Evolutionary conservation across 2,113 vertebrate genomes (phyloP).

Genomic region (Leucosticte australis): DNA sequence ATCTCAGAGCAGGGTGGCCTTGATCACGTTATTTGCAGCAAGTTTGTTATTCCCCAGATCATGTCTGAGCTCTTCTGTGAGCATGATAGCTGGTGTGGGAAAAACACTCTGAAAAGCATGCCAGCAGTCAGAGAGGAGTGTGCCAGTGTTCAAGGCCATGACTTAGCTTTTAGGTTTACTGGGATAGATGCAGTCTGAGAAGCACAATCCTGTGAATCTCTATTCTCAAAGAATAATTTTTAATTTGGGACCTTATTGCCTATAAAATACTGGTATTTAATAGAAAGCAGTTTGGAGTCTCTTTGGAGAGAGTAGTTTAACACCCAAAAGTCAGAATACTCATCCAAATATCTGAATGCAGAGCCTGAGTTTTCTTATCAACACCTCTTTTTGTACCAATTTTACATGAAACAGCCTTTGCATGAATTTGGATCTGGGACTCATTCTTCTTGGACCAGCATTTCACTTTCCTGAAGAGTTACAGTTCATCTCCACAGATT

Average conservation of each 20-base stretch:
- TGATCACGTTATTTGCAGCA: background rate
- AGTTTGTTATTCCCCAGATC: background rate
- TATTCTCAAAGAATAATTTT: background rate
- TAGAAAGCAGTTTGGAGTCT: background rate
- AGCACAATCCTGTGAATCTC: background rate
- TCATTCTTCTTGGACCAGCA: background rate
- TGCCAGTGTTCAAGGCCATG: background rate
- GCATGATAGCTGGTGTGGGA: rapidly evolving
- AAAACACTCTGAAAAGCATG: rapidly evolving
- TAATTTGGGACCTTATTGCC: background rate
- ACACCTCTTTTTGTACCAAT: background rate
- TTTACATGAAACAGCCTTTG: background rate
- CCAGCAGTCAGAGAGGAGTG: background rate
- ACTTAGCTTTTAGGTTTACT: background rate
- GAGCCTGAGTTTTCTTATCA: background rate
- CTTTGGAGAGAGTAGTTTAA: background rate
- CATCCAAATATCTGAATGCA: background rate
- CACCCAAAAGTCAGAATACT: background rate
- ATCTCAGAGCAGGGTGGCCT: background rate
- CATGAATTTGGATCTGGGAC: background rate
- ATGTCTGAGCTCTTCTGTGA: background rate
- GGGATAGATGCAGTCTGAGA: background rate
- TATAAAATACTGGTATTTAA: background rate
- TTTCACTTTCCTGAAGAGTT: background rate
- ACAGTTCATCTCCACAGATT: background rate